A percentile compares a stretch with the other conserved stretches of the same genome.
Conservation (phyloP, 2,797 vertebrate genomes). For the Danio aesculapii region DNA sequence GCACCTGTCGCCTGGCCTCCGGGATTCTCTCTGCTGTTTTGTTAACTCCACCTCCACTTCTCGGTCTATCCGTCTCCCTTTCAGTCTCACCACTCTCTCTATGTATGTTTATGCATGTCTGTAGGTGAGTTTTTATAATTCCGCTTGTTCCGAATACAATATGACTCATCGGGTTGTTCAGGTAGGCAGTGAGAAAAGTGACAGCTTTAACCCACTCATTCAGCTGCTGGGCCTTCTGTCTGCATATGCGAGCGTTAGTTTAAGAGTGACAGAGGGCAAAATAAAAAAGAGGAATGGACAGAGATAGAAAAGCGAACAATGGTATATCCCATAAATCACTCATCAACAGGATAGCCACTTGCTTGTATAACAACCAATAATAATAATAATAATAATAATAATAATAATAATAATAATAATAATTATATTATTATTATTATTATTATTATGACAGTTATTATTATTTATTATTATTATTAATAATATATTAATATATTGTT, state of each 20-base stretch:
- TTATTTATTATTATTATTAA: too few species aligned
- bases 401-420: too few species aligned
- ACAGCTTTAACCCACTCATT: slow-evolving; percentile 46
- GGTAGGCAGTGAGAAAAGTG: slow-evolving; percentile 47
- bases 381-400: too few species aligned
- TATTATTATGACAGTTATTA: too few species aligned
- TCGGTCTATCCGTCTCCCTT: background rate
- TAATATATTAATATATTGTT: too few species aligned
- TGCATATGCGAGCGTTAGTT: slow-evolving; percentile 24
- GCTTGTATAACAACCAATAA: too few species aligned
- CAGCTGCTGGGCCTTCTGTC: slow-evolving; percentile 51
- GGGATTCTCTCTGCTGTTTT: slow-evolving; percentile 41
- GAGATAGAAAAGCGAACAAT: slow-evolving; percentile 13
- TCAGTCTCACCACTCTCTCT: slow-evolving; percentile 29
- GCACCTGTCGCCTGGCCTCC: slow-evolving; percentile 50
- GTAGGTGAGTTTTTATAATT: slow-evolving; percentile 52
- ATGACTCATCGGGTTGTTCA: slow-evolving; percentile 55
- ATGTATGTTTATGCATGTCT: slow-evolving; percentile 46
- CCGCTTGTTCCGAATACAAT: slow-evolving; percentile 44
- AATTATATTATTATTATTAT: too few species aligned
- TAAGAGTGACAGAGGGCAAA: slow-evolving; percentile 36
- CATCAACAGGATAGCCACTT: slow-evolving; percentile 19
- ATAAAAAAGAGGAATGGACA: slow-evolving; percentile 12
- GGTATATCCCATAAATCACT: slow-evolving; percentile 19
- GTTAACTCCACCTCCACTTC: slow-evolving; percentile 40